These are phyloP conservation scores for Scaptomyza parva DNA, from an alignment of 2,888 invertebrate genomes.

Conservation along the genomic window DNA sequence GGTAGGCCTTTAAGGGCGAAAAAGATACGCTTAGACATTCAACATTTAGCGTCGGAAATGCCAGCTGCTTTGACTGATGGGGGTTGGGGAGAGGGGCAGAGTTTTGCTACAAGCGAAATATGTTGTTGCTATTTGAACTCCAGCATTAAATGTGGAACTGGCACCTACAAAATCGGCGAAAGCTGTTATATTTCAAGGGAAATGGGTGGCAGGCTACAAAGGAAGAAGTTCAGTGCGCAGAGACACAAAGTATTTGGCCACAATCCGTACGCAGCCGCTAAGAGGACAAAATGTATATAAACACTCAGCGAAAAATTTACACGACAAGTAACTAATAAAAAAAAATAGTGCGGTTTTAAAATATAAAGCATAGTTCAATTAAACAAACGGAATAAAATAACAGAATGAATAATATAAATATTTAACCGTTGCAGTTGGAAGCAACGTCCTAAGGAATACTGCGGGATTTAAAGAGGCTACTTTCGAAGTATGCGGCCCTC, in stretches of 20 bases:
- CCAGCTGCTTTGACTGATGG: constrained; percentile 28
- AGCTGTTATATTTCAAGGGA: constrained; percentile 21
- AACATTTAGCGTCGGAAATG: constrained; percentile 21
- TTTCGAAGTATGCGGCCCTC: too few species aligned
- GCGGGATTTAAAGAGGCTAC: too few species aligned
- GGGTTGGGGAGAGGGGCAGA: not conserved
- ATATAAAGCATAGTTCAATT: too few species aligned
- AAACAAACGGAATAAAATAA: too few species aligned
- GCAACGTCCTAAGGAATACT: too few species aligned
- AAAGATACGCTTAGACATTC: constrained; percentile 31
- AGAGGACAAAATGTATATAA: constrained; percentile 43
- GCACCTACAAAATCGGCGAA: constrained; percentile 28
- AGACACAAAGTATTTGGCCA: constrained; percentile 36
- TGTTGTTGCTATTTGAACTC: constrained; percentile 52
- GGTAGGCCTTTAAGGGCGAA: constrained; percentile 40
- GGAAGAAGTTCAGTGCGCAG: constrained; percentile 23
- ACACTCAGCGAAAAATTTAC: not conserved
- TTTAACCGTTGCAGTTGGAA: too few species aligned
- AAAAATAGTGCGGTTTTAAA: too few species aligned
- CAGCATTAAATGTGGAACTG: constrained; percentile 45
- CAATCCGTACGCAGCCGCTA: constrained; percentile 37
- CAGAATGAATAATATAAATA: too few species aligned
- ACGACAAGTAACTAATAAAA: too few species aligned
- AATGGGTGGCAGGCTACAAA: constrained; percentile 15
- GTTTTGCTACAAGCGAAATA: constrained; percentile 32